Conservation (phyloP, 2,797 vertebrate genomes). For the Cossypha polioptera region DNA sequence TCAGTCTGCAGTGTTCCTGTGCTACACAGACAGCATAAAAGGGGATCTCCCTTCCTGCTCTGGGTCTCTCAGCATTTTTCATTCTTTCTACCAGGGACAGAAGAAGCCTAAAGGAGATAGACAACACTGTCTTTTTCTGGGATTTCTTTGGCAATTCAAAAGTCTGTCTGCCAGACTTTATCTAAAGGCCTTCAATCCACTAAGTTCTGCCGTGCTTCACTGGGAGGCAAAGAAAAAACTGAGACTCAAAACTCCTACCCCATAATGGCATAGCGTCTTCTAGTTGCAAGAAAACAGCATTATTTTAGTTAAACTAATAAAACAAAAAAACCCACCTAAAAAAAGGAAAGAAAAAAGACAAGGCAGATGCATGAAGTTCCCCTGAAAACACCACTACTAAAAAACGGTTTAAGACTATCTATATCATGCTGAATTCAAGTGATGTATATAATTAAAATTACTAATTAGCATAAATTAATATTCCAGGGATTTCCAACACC, state of each 20-base stretch:
- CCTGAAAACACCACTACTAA: not conserved
- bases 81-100: not conserved
- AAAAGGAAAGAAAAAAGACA: rapidly evolving
- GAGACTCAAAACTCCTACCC: not conserved
- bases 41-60: not conserved
- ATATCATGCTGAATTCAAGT: not conserved
- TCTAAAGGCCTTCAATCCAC: not conserved
- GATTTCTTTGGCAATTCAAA: not conserved
- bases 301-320: not conserved
- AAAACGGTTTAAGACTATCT: not conserved
- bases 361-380: not conserved
- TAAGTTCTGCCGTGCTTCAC: not conserved
- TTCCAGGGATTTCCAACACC: not conserved
- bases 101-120: not conserved
- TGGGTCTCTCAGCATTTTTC: not conserved
- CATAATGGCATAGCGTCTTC: not conserved
- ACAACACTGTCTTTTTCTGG: not conserved
- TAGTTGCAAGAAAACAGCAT: not conserved
- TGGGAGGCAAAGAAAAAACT: not conserved
- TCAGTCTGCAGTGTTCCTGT: not conserved
- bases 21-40: not conserved
- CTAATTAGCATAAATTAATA: not conserved
- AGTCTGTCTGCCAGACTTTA: not conserved
- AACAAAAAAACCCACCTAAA: rapidly evolving
- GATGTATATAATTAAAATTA: not conserved